phyloP scores from a whole-genome alignment of 2,888 invertebrate species.

The Pseudococcus viburni region DNA sequence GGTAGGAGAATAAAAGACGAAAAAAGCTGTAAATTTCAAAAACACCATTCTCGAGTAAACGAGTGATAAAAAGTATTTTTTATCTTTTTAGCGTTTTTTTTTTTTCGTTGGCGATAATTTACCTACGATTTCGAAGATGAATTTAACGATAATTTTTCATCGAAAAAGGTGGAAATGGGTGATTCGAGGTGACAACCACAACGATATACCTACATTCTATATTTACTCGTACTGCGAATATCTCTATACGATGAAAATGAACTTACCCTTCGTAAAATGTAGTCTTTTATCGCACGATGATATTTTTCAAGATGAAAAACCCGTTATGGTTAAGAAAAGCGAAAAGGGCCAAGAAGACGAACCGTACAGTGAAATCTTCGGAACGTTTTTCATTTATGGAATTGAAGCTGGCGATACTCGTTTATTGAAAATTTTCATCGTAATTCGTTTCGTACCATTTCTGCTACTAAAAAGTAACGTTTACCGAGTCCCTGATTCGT shows the following conservation, averaged over 20 bases:
- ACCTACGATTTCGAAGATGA: not conserved
- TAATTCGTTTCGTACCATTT: slow-evolving; percentile 4
- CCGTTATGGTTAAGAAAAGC: not conserved
- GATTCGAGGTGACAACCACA: not conserved
- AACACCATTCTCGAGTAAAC: no score
- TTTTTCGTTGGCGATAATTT: not conserved
- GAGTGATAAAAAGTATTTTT: not conserved
- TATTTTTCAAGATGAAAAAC: slow-evolving; percentile 19
- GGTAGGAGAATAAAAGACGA: no score
- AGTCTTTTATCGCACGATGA: not conserved
- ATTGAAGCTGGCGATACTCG: not conserved
- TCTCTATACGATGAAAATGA: not conserved
- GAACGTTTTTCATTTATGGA: not conserved
- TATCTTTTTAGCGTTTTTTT: not conserved
- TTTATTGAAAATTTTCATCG: slow-evolving; percentile 28
- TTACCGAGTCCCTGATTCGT: not conserved
- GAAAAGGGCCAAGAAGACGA: not conserved
- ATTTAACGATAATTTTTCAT: not conserved
- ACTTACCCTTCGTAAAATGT: not conserved
- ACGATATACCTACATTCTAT: not conserved
- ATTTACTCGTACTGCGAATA: not conserved
- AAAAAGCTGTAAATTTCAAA: no score
- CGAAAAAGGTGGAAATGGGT: not conserved
- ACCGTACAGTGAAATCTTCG: not conserved
- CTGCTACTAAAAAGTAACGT: slow-evolving; percentile 18